phyloP scores from a whole-genome alignment of 2,888 invertebrate genomes.

The Drosophila nr. perissopoda region DNA sequence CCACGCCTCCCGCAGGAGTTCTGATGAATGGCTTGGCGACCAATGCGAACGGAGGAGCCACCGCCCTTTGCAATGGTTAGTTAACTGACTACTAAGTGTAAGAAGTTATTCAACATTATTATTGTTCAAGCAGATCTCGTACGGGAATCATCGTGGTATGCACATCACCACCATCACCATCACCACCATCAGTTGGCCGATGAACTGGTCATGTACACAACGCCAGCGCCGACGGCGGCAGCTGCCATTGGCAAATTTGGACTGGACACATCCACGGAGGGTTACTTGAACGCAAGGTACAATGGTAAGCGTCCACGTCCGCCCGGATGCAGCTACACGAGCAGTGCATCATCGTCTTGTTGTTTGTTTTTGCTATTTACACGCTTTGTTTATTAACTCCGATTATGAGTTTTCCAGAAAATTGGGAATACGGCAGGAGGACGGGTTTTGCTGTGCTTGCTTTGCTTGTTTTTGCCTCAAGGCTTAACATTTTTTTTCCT shows the following conservation, averaged over 20 bases:
- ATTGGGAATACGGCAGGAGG: constrained; percentile 13
- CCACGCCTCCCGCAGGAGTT: constrained; percentile 56
- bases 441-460: constrained; percentile 7
- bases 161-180: constrained; percentile 78
- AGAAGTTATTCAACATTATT: not conserved
- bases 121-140: constrained; percentile 66
- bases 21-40: constrained; percentile 60
- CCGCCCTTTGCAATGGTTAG: constrained; percentile 72
- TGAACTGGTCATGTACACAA: constrained; percentile 82
- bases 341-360: constrained; percentile 18
- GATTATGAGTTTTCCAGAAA: constrained; percentile 66
- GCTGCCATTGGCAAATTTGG: constrained; percentile 82
- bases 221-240: constrained; percentile 72
- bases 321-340: constrained; percentile 53
- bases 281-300: constrained; percentile 84
- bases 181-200: constrained; percentile 82
- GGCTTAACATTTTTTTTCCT: constrained; percentile 24
- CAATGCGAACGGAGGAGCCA: constrained; percentile 42
- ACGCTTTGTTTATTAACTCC: constrained; percentile 76
- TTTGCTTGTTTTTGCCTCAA: constrained; percentile 31
- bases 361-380: constrained; percentile 73
- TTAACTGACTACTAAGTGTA: not conserved
- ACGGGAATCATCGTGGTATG: constrained; percentile 80
- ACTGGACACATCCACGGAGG: constrained; percentile 83
- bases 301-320: constrained; percentile 83